Conservation (phyloP, 2,797 vertebrate genomes). For the Aselliscus stoliczkanus region DNA sequence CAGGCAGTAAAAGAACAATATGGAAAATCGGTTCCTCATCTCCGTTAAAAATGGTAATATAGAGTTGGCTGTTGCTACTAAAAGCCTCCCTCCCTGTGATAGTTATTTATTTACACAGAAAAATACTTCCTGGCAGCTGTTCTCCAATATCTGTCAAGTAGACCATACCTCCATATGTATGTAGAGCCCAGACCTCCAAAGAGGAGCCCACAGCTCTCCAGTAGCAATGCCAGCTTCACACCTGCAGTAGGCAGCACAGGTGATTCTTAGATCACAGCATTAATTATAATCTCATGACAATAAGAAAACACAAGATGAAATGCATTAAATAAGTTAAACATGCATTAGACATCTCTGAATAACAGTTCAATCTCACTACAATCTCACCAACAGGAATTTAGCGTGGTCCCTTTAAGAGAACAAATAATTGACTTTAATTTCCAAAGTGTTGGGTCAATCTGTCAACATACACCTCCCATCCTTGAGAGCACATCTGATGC, state of each 20-base stretch:
- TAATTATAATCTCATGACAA: constrained; percentile 72
- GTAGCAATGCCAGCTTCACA: constrained; percentile 81
- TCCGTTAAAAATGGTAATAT: neutral
- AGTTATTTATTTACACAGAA: constrained; percentile 90
- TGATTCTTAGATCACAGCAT: constrained; percentile 59
- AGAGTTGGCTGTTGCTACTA: constrained; percentile 77
- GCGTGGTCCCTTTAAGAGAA: constrained; percentile 82
- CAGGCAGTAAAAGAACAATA: neutral
- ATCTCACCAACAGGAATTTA: constrained; percentile 76
- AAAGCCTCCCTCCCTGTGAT: constrained; percentile 72
- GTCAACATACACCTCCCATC: neutral
- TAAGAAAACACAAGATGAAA: constrained; percentile 86
- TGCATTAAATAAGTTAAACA: constrained; percentile 84
- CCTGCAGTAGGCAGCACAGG: constrained; percentile 51
- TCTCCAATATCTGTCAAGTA: constrained; percentile 65
- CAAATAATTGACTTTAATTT: constrained; percentile 64
- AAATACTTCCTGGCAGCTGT: constrained; percentile 85
- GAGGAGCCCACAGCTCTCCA: constrained; percentile 79
- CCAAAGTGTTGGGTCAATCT: neutral
- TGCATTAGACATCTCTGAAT: constrained; percentile 78
- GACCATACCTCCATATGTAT: constrained; percentile 74
- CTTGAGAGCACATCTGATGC: neutral
- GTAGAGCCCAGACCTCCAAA: constrained; percentile 74
- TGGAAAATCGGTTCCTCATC: neutral
- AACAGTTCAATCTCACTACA: constrained; percentile 74